Evolutionary conservation across 2,113 vertebrate genomes (phyloP).

Genomic region (Xenotilapia leptura): DNA sequence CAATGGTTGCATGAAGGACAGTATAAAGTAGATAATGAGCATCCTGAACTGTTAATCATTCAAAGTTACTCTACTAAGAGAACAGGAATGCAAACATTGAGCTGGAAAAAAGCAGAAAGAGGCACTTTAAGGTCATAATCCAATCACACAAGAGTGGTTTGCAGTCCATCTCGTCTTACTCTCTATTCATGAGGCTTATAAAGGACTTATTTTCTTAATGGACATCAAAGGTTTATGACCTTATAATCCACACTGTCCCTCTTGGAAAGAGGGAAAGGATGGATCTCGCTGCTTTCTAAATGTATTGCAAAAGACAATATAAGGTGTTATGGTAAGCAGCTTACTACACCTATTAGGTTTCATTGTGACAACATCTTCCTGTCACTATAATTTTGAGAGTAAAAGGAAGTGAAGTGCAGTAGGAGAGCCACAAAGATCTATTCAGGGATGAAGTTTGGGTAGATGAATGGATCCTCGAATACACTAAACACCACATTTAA

Average conservation of each 20-base stretch:
- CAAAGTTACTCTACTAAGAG: neutral
- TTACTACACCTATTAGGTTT: neutral
- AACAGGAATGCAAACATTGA: neutral
- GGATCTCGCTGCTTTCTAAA: neutral
- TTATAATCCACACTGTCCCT: neutral
- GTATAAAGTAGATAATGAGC: neutral
- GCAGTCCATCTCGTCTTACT: neutral
- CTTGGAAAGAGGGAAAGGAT: neutral
- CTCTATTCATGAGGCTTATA: neutral
- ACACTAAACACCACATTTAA: neutral
- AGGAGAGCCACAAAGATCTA: neutral
- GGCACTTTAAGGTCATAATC: neutral
- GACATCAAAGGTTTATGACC: neutral
- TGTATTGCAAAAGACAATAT: accelerated
- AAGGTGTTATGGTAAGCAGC: neutral
- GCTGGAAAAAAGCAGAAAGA: neutral
- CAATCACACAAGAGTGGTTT: neutral
- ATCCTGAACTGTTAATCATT: neutral
- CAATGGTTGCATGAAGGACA: neutral
- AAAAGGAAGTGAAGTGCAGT: neutral
- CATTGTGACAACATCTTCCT: neutral
- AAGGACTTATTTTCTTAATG: neutral
- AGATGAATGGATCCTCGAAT: neutral
- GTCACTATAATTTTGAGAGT: neutral
- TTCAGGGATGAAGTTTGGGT: neutral